Evolutionary conservation across 2,888 invertebrate species (phyloP), one percentile per base, ranked within the genome.

Genomic region (Oscheius onirici): DNA sequence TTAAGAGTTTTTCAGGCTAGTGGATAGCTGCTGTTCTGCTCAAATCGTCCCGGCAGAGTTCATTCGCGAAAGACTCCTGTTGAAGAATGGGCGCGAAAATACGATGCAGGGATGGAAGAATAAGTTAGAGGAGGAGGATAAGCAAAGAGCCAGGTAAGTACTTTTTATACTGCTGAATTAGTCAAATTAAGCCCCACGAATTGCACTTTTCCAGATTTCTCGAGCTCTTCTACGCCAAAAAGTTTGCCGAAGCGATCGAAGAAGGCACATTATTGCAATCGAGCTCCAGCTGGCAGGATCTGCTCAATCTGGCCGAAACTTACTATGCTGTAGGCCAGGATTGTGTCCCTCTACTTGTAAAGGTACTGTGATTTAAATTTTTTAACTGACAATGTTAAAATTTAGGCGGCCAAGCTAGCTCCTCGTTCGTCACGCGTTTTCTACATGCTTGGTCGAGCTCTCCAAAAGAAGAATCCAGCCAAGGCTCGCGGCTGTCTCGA

Each of bases 381-480:
- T 57, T 28, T 34, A 2, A 5, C 10, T 13, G 24, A 2, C 5
- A 26, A 11, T 20, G 8, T 10, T 17, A 15, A 34, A 41, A 20
- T 72, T 34, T 22, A 72, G 72, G 63, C 77, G 0, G 79, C 77
- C 13, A 79, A 77, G 52, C 22, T 77, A 54, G 76, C 75, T 43
- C 74, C 75, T 1, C 68, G 77, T 22, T 77, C 70, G n/a, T 72
- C 73, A 24, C 58, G 74, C 17, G 77, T 71, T 0, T 80, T 80
- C 67, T 77, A 69, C 52, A 43, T 80, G 13, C 72, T 80, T 3
- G 80, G 75, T 3, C 49, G 46, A 8, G 20, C 66, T 17, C 11
- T 78, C 1, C 20, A 54, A 0, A n/a, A 20, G 0, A 80, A 80
- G 34, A 78, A 77, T 71, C 46, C 71, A 2, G 20, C 65, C 10